phyloP scores from a whole-genome alignment of 2,888 invertebrate species.

The Deilephila porcellus region DNA sequence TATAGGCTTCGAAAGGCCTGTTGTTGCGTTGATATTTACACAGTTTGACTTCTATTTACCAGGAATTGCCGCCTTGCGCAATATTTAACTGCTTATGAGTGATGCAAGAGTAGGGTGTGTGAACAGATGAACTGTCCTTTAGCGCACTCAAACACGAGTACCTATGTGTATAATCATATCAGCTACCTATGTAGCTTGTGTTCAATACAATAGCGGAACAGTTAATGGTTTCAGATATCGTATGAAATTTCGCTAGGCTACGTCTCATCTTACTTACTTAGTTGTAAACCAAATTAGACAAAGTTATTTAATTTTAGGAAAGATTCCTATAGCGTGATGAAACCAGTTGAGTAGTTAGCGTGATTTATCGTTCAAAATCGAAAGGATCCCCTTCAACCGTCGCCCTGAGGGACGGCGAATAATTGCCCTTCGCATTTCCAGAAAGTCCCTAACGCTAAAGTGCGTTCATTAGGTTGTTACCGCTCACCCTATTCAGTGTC shows the following conservation, averaged over 20 bases:
- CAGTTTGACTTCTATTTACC: constrained; percentile 63
- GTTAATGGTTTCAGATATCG: background rate
- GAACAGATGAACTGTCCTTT: constrained; percentile 64
- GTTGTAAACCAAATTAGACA: constrained; percentile 25
- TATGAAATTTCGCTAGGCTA: background rate
- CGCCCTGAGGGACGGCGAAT: constrained; percentile 65
- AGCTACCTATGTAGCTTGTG: background rate
- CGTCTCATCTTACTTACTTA: background rate
- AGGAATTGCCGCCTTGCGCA: constrained; percentile 67
- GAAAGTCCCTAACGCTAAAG: constrained; percentile 54
- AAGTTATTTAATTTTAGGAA: constrained; percentile 39
- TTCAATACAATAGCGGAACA: background rate
- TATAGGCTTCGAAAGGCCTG: constrained; percentile 52
- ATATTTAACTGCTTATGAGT: constrained; percentile 55
- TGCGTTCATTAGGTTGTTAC: constrained; percentile 61
- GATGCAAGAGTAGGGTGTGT: constrained; percentile 67
- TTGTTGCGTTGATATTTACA: constrained; percentile 59
- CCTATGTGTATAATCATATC: background rate
- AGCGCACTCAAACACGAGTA: constrained; percentile 28
- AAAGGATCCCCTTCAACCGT: constrained; percentile 53
- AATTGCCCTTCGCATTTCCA: constrained; percentile 59
- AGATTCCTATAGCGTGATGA: constrained; percentile 55
- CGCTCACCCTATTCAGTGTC: constrained; percentile 54
- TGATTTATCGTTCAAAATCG: constrained; percentile 68
- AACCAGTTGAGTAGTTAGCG: constrained; percentile 60